A percentile compares a stretch with the other conserved stretches of the same genome.
Evolutionary conservation across 2,113 vertebrate genomes (phyloP).

Genomic region (Stomatorhinus ivindoensis): DNA sequence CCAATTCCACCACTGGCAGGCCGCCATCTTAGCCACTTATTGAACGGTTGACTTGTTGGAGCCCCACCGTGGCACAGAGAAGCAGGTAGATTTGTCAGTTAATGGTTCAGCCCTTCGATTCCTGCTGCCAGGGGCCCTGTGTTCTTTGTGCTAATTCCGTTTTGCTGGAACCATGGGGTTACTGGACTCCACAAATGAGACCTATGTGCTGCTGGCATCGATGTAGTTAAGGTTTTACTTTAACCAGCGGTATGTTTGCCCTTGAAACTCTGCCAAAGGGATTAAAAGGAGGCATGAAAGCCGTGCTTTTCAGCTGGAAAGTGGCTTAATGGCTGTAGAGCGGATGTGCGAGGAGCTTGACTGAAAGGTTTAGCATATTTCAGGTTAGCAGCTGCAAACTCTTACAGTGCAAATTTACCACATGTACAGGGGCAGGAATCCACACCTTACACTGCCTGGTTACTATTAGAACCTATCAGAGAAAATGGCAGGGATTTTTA

Average conservation of each 20-base stretch:
- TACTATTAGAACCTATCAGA: background rate
- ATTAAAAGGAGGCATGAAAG: constrained; percentile 13
- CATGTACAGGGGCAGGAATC: background rate
- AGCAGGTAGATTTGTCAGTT: background rate
- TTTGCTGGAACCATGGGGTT: background rate
- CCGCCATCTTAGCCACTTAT: background rate
- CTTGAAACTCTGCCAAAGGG: background rate
- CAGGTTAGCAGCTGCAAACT: background rate
- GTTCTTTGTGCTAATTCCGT: background rate
- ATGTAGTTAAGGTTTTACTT: constrained; percentile 1
- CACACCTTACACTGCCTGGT: background rate
- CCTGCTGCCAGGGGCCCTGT: background rate
- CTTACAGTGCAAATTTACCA: background rate
- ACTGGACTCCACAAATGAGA: background rate
- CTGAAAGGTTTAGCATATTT: constrained; percentile 9
- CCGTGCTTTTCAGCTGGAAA: constrained; percentile 5
- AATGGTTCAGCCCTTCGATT: background rate
- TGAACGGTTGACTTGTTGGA: background rate
- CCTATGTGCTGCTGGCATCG: background rate
- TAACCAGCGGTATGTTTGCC: background rate
- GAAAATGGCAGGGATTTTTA: background rate
- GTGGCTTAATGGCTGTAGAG: constrained; percentile 15
- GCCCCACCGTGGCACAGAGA: background rate
- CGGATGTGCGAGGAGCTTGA: background rate
- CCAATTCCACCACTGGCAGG: background rate